Conservation (phyloP, 2,888 invertebrate genomes). For the Drosophila colorata region DNA sequence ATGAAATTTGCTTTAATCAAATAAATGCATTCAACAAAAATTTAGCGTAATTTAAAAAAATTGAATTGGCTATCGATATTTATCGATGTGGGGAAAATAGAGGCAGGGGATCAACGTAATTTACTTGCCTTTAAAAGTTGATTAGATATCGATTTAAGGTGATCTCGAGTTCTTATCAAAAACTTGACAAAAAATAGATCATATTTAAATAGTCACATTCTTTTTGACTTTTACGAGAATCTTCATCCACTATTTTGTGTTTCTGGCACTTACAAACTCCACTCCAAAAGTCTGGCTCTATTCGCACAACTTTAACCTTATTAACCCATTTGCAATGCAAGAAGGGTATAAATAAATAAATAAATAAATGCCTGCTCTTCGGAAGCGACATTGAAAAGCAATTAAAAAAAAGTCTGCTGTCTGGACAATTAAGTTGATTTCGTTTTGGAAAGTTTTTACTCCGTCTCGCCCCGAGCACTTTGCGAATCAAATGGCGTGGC, state of each 20-base stretch:
- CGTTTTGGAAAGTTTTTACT: slow-evolving; percentile 35
- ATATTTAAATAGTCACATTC: no score
- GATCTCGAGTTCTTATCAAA: no score
- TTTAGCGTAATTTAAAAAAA: no score
- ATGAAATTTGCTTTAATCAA: no score
- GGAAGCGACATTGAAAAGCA: slow-evolving; percentile 49
- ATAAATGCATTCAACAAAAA: no score
- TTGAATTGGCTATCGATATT: background rate
- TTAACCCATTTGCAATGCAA: background rate
- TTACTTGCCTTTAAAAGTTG: no score
- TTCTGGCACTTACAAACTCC: no score
- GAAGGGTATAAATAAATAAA: slow-evolving; percentile 10
- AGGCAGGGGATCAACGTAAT: no score
- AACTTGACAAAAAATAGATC: no score
- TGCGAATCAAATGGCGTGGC: slow-evolving; percentile 38
- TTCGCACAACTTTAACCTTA: background rate
- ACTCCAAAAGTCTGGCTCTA: no score
- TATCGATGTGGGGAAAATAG: background rate
- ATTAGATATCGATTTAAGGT: background rate
- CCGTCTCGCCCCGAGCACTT: slow-evolving; percentile 5
- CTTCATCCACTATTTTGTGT: background rate
- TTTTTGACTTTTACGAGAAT: background rate
- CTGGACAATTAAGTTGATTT: slow-evolving; percentile 44
- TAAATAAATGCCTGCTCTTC: slow-evolving; percentile 3
- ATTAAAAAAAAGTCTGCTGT: slow-evolving; percentile 34